These are phyloP conservation scores for Xerus inauris DNA, from an alignment of 2,113 vertebrate genomes.

Conservation along the genomic window DNA sequence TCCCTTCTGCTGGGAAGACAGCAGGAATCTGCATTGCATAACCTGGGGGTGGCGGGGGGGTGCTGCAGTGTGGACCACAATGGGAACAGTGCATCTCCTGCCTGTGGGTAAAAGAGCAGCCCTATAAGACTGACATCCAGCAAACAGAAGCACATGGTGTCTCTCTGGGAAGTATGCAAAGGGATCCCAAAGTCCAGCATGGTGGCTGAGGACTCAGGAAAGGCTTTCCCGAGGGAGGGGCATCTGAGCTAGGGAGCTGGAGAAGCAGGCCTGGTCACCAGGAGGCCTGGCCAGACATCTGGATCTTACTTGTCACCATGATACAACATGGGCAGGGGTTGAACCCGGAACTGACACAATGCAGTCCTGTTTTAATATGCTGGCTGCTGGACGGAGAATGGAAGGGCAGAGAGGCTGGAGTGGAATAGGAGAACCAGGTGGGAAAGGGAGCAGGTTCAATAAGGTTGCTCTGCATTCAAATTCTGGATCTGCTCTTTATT, in stretches of 20 bases:
- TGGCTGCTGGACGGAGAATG: neutral
- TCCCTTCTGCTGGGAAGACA: neutral
- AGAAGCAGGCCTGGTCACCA: neutral
- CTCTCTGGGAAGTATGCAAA: neutral
- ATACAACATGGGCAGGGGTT: neutral
- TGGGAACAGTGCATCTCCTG: neutral
- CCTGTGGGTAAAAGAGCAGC: neutral
- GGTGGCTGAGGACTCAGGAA: neutral
- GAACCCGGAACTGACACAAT: neutral
- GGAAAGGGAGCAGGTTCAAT: neutral
- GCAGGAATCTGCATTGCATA: neutral
- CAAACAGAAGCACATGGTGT: neutral
- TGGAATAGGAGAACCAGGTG: neutral
- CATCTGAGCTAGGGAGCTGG: neutral
- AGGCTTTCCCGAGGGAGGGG: neutral
- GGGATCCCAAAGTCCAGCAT: neutral
- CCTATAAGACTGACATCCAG: neutral
- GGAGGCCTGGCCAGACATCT: neutral
- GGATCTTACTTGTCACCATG: neutral
- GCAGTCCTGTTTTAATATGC: neutral
- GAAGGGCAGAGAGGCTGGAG: neutral
- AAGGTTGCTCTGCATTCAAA: neutral
- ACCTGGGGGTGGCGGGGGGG: neutral
- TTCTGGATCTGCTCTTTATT: neutral
- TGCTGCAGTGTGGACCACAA: neutral